Conservation (phyloP, 1,140 invertebrate genomes). For the Drosophila paulistorum region DNA sequence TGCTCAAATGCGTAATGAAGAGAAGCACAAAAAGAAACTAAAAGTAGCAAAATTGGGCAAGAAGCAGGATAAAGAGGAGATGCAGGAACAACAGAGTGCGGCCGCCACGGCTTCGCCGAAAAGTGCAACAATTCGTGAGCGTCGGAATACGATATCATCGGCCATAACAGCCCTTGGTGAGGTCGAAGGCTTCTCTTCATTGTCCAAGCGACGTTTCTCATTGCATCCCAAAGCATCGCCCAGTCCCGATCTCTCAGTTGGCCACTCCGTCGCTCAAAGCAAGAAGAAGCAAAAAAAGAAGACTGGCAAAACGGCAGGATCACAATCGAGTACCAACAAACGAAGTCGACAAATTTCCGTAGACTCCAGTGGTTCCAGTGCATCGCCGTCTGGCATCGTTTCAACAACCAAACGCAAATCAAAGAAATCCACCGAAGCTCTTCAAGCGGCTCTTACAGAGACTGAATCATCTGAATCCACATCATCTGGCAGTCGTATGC, state of each 20-base stretch:
- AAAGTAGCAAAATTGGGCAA: conserved; percentile 28
- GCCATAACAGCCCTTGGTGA: conserved; percentile 18
- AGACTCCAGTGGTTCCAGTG: conserved; percentile 45
- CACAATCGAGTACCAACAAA: background rate
- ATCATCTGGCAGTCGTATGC: conserved; percentile 28
- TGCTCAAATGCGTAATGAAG: conserved; percentile 37
- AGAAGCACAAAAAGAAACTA: conserved; percentile 46
- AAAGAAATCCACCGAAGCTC: conserved; percentile 17
- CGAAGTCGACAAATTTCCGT: conserved; percentile 29
- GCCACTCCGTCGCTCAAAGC: background rate
- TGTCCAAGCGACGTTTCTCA: conserved; percentile 37
- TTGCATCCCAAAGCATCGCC: conserved; percentile 43
- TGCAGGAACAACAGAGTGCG: background rate
- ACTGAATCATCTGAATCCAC: conserved; percentile 43
- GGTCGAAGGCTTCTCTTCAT: background rate
- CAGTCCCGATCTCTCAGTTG: conserved; percentile 8
- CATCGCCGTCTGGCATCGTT: background rate
- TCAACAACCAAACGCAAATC: conserved; percentile 14
- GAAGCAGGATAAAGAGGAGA: background rate
- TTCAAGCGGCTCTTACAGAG: conserved; percentile 26
- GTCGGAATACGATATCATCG: conserved; percentile 39
- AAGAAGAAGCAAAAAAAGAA: conserved; percentile 35
- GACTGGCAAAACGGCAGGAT: background rate
- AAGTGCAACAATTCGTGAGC: background rate
- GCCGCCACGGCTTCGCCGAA: conserved; percentile 19